Conservation (phyloP, 1,140 invertebrate genomes). For the Metopolophium dirhodum region DNA sequence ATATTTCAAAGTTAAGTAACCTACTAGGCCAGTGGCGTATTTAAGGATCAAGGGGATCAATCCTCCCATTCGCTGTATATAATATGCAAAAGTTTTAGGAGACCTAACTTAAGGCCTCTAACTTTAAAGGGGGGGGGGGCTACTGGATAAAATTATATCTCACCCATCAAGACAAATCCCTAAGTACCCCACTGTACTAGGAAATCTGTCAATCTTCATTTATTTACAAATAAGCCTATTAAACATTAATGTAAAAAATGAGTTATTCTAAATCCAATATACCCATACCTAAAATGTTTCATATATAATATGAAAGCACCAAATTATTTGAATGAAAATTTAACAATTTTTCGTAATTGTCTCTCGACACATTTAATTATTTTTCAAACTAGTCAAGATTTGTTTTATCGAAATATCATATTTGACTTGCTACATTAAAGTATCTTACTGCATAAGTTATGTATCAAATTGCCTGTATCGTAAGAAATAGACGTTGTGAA, state of each 20-base stretch:
- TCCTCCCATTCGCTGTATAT: too few relatives aligned
- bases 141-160: too few relatives aligned
- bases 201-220: not conserved
- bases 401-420: not conserved
- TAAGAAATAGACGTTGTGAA: not conserved
- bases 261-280: not conserved
- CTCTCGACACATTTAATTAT: not conserved
- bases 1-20: not conserved
- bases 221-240: not conserved
- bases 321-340: not conserved
- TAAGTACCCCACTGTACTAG: too few relatives aligned
- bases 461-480: not conserved
- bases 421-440: not conserved
- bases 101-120: too few relatives aligned
- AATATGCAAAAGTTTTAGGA: too few relatives aligned
- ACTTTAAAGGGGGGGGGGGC: too few relatives aligned
- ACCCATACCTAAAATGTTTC: not conserved
- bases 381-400: not conserved
- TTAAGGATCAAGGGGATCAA: too few relatives aligned
- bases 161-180: too few relatives aligned
- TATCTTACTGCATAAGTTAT: not conserved
- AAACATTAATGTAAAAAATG: not conserved
- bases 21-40: not conserved
- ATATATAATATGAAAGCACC: not conserved
- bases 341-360: not conserved